Evolutionary conservation across 2,888 invertebrate genomes (phyloP).

Genomic region (Eristalis tenax): DNA sequence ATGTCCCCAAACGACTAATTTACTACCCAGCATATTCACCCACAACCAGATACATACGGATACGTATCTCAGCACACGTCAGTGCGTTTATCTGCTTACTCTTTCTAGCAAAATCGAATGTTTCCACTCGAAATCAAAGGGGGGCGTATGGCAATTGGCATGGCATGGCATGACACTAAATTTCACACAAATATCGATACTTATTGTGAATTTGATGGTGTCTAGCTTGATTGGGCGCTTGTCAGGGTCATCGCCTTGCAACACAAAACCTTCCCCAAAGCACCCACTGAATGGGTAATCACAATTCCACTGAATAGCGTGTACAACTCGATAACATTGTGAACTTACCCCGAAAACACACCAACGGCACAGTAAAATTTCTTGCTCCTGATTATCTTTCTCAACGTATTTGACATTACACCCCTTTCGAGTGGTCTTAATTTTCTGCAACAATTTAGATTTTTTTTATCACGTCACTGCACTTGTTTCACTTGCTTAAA

Average conservation of each 20-base stretch:
- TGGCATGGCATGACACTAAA: not conserved
- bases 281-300: not conserved
- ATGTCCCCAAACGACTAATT: not conserved
- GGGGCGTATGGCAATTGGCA: not conserved
- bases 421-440: conserved; percentile 17
- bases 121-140: conserved; percentile 66
- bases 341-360: conserved; percentile 79
- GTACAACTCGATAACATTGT: conserved; percentile 1
- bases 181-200: not conserved
- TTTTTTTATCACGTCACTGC: conserved; percentile 16
- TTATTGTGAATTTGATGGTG: not conserved
- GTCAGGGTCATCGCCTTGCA: not conserved
- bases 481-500: not conserved
- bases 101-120: conserved; percentile 79
- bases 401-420: conserved; percentile 52
- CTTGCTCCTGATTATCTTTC: conserved; percentile 48
- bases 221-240: not conserved
- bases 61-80: conserved; percentile 61
- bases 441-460: not conserved
- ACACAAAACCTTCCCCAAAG: not conserved
- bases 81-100: conserved; percentile 72
- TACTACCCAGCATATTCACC: not conserved
- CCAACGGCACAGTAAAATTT: conserved; percentile 78
- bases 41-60: not conserved
- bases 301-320: not conserved